Conservation (phyloP, 2,888 invertebrate species). For the Athripsodes cinereus region DNA sequence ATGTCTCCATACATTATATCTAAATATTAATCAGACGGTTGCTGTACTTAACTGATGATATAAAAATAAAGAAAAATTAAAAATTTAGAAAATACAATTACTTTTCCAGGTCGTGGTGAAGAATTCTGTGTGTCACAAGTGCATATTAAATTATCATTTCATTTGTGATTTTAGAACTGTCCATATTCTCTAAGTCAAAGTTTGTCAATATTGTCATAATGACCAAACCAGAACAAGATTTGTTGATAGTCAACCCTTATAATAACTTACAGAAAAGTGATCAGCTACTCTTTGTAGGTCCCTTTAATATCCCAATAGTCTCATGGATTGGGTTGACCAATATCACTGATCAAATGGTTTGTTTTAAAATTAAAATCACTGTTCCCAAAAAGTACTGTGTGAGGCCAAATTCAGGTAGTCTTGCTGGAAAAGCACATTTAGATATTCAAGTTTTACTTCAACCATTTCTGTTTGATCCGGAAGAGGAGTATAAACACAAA, state of each 20-base stretch:
- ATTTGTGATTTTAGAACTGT: constrained; percentile 10
- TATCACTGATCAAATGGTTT: constrained; percentile 77
- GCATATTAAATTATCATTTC: constrained; percentile 9
- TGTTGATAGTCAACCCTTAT: constrained; percentile 62
- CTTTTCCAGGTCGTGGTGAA: background rate
- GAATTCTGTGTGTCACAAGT: background rate
- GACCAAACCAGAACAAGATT: constrained; percentile 20
- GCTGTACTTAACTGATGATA: too few species aligned
- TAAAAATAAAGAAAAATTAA: too few species aligned
- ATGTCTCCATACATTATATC: too few species aligned
- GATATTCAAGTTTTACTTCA: constrained; percentile 95
- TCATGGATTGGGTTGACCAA: constrained; percentile 87
- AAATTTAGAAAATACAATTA: too few species aligned
- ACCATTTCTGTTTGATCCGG: constrained; percentile 87
- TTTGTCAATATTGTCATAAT: constrained; percentile 14
- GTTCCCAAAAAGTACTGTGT: constrained; percentile 99
- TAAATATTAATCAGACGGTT: too few species aligned
- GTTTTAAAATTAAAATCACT: constrained; percentile 99
- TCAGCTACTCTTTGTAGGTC: constrained; percentile 52
- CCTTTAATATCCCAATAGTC: constrained; percentile 77
- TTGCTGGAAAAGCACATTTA: constrained; percentile 67
- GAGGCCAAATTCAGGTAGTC: constrained; percentile 91
- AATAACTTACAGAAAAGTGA: constrained; percentile 78
- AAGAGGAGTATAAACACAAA: constrained; percentile 97
- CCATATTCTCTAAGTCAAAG: constrained; percentile 12